A percentile compares a stretch with the other conserved stretches of the same genome.
phyloP scores from a whole-genome alignment of 2,797 vertebrate species.

The Carcharodon carcharias region DNA sequence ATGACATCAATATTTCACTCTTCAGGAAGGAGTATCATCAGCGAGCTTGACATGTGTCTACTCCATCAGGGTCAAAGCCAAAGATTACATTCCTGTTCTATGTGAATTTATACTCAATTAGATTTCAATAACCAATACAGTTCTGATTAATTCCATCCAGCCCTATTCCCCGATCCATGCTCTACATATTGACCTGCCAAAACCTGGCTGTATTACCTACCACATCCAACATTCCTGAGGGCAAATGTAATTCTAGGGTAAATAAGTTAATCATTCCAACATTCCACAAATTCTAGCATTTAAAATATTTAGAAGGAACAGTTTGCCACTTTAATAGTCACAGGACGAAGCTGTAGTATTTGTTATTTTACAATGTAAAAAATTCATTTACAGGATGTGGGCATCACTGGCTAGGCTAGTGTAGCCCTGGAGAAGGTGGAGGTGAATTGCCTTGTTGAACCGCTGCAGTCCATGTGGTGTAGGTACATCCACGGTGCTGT shows the following conservation, averaged over 20 bases:
- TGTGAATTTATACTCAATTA: neutral
- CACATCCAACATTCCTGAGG: neutral
- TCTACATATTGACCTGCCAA: neutral
- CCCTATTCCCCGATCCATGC: neutral
- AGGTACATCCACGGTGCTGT: no score
- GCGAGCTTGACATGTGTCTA: neutral
- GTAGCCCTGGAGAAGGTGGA: no score
- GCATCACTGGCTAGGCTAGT: no score
- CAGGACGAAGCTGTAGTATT: no score
- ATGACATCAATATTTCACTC: neutral
- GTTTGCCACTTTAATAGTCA: no score
- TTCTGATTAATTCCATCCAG: neutral
- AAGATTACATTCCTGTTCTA: neutral
- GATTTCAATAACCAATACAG: neutral
- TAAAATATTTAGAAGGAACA: neutral
- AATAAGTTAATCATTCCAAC: constrained; percentile 3
- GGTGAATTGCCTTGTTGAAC: no score
- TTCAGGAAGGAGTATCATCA: neutral
- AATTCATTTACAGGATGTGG: no score
- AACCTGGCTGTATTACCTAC: neutral
- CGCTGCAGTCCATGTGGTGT: no score
- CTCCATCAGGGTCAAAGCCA: neutral
- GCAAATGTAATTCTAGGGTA: neutral
- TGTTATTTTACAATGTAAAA: no score
- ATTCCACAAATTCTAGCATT: neutral